Base-by-base conservation (phyloP, 2,888 invertebrate species). In the Drosophila anomelani region DNA sequence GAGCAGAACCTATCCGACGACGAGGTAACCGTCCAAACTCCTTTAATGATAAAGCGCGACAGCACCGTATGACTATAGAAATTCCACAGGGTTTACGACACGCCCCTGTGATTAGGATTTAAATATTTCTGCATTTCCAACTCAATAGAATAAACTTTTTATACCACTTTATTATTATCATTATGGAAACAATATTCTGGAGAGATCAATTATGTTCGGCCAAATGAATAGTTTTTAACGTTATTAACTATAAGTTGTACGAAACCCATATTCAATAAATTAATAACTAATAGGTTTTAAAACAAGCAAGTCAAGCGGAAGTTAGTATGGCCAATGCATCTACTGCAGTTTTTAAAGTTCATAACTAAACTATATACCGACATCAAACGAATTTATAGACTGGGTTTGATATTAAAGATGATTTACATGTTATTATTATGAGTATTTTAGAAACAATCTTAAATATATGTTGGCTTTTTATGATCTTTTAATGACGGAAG, bases 41-140 rank as follows among this genome's bases (percentile, higher is more conserved):
- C 95, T 34, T 93, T 95, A 74, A 94, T 95, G 93, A 92, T 94
- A 76, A 94, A 94, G 83, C 92, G 94, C 53, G 94, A 94, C 81
- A 94, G 94, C 88, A 94, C 94, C 78, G 94, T 94, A 93, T 94
- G 94, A 94, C 94, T 92, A 91, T 93, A 93, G 91, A 92, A 91
- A 76, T 90, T 83, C 68, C 92, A 92, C 90, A 89, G 92, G 91
- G 92, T 92, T 85, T 85, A 88, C 75, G 91, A 92, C 67, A 92
- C 92, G 81, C 90, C 92, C 90, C 92, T 93, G 91, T 93, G 92
- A 93, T 76, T 59, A 75, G 46, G 60, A 54, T 57, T 61, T 60
- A 49, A 56, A 67, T 51, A 58, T 61, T 73, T 67, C 46, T 57
- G 60, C 46, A 73, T 67, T 73, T 73, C 59, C 60, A 56, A 74